phyloP scores from a whole-genome alignment of 1,140 invertebrate genomes.

The Drepana arcuata region DNA sequence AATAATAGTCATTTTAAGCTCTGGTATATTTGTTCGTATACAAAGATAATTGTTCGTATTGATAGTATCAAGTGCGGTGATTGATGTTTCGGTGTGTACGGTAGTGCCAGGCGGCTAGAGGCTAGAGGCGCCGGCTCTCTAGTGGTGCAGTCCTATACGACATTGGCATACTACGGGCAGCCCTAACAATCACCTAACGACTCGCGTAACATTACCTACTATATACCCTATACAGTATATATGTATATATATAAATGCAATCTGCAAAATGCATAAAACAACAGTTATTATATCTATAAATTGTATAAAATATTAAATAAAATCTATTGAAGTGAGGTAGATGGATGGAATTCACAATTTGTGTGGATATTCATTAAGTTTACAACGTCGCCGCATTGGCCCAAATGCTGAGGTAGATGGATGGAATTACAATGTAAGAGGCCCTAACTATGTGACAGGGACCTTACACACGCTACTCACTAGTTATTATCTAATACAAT shows the following conservation, averaged over 20 bases:
- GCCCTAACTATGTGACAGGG: conserved; percentile 54
- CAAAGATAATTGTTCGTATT: conserved; percentile 51
- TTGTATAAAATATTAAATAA: conserved; percentile 73
- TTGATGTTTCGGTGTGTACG: too few relatives aligned
- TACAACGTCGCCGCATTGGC: conserved; percentile 63
- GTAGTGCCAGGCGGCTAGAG: too few relatives aligned
- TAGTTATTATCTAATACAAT: conserved; percentile 53
- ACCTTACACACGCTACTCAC: conserved; percentile 59
- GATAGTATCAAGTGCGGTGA: conserved; percentile 52
- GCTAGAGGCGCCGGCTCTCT: neutral
- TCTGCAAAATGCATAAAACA: conserved; percentile 71
- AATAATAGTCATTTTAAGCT: conserved; percentile 61
- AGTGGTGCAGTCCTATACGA: conserved; percentile 3
- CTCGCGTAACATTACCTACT: conserved; percentile 65
- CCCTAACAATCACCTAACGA: conserved; percentile 59
- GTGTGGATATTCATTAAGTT: conserved; percentile 66
- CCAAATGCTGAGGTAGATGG: conserved; percentile 72
- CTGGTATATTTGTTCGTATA: conserved; percentile 67
- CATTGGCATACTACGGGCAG: conserved; percentile 45
- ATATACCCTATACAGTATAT: conserved; percentile 69
- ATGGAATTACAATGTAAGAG: conserved; percentile 71
- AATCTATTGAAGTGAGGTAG: conserved; percentile 74
- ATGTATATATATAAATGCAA: conserved; percentile 71
- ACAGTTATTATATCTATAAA: conserved; percentile 71
- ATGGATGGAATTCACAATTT: conserved; percentile 74